Evolutionary conservation across 2,888 invertebrate genomes (phyloP).

Genomic region (Eurytoma californica): DNA sequence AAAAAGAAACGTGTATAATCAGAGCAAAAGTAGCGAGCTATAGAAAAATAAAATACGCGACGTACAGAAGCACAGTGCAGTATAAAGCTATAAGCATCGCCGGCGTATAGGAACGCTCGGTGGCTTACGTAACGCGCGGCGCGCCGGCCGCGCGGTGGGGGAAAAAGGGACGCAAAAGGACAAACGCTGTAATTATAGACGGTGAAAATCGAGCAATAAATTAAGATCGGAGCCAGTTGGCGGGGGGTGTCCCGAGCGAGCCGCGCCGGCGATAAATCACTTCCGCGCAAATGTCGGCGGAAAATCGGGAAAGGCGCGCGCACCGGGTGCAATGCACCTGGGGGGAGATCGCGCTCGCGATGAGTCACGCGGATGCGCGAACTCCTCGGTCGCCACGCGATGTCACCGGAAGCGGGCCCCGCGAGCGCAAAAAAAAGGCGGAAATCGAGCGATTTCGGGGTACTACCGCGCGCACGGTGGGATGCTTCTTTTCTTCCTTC

Average conservation of each 20-base stretch:
- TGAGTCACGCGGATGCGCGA: neutral
- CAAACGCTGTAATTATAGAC: constrained; percentile 49
- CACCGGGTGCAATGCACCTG: constrained; percentile 71
- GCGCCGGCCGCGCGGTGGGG: neutral
- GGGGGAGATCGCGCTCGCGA: neutral
- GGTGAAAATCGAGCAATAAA: constrained; percentile 50
- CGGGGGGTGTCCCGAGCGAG: constrained; percentile 5
- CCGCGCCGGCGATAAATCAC: constrained; percentile 46
- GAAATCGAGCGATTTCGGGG: too few species aligned
- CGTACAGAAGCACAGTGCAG: neutral
- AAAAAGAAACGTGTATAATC: too few species aligned
- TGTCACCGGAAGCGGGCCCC: too few species aligned
- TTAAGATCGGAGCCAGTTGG: constrained; percentile 52
- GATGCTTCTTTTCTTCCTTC: too few species aligned
- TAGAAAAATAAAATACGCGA: neutral
- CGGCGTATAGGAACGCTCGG: neutral
- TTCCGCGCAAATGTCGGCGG: constrained; percentile 48
- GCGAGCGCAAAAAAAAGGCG: too few species aligned
- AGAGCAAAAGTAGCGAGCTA: too few species aligned
- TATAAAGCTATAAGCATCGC: neutral
- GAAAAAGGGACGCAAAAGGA: constrained; percentile 35
- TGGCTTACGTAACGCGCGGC: constrained; percentile 30
- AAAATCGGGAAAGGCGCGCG: constrained; percentile 52
- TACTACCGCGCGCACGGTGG: too few species aligned
- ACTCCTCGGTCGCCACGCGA: too few species aligned